phyloP scores from a whole-genome alignment of 2,888 invertebrate genomes.

The Epinotia demarniana region DNA sequence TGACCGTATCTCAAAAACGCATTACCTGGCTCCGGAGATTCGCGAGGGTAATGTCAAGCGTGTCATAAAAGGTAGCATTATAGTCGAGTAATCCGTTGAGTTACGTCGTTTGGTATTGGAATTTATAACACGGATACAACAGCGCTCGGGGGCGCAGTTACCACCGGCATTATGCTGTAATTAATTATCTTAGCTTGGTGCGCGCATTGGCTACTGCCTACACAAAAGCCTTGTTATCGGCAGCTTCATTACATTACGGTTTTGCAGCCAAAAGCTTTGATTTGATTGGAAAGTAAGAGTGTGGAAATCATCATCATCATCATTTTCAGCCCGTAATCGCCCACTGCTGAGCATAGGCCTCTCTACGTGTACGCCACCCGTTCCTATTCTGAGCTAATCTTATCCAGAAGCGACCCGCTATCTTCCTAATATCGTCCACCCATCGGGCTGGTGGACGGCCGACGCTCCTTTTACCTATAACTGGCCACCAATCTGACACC shows the following conservation, averaged over 20 bases:
- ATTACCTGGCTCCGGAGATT: conserved; percentile 66
- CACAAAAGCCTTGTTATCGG: conserved; percentile 35
- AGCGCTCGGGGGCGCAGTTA: conserved; percentile 71
- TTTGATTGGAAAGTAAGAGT: conserved; percentile 8
- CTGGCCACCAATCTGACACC: too few species aligned
- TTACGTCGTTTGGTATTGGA: conserved; percentile 6
- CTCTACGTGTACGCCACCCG: too few species aligned
- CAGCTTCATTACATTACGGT: conserved; percentile 23
- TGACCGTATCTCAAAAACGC: conserved; percentile 58
- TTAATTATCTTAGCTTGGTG: conserved; percentile 71
- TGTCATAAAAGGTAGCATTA: not conserved
- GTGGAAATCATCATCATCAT: too few species aligned
- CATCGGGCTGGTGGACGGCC: too few species aligned
- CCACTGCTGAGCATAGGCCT: too few species aligned
- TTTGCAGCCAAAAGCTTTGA: not conserved
- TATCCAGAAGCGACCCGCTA: too few species aligned
- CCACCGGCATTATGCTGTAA: conserved; percentile 67
- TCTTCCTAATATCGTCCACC: too few species aligned
- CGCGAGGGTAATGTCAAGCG: conserved; percentile 51
- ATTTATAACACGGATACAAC: conserved; percentile 52
- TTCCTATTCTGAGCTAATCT: too few species aligned
- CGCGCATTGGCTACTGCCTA: conserved; percentile 60
- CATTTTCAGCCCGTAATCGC: too few species aligned
- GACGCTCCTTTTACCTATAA: too few species aligned
- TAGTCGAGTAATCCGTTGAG: not conserved